Percentiles rank a stretch among this genome's conserved stretches.
Evolutionary conservation across 2,113 vertebrate genomes (phyloP).

Genomic region (Gymnobelideus leadbeateri): DNA sequence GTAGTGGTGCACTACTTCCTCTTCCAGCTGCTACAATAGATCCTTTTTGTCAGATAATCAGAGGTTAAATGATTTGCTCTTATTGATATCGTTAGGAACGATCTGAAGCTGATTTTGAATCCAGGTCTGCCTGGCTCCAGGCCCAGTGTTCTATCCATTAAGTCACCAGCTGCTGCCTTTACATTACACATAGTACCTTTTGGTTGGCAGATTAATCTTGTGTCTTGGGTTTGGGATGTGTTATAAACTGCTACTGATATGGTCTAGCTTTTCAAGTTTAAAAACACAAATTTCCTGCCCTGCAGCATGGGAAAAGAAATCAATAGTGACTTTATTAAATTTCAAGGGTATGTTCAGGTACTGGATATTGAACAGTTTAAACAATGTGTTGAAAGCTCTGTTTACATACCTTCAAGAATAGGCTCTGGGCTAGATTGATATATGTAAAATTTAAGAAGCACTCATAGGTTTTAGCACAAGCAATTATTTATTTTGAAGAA

Average conservation of each 20-base stretch:
- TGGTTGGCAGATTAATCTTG: neutral
- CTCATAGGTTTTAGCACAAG: neutral
- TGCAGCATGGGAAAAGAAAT: neutral
- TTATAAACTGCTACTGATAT: neutral
- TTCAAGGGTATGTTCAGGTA: neutral
- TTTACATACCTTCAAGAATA: neutral
- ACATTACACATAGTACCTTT: too few relatives aligned
- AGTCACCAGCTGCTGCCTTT: too few relatives aligned
- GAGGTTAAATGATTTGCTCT: too few relatives aligned
- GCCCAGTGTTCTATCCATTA: too few relatives aligned
- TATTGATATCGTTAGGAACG: too few relatives aligned
- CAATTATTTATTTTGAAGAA: neutral
- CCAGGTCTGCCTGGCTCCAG: too few relatives aligned
- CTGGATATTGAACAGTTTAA: conserved; percentile 4
- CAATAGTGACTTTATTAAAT: neutral
- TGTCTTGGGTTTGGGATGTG: neutral
- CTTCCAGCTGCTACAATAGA: too few relatives aligned
- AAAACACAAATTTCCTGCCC: neutral
- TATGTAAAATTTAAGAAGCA: neutral
- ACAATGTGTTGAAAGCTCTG: neutral
- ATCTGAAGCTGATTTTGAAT: too few relatives aligned
- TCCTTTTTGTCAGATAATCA: too few relatives aligned
- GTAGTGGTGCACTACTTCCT: too few relatives aligned
- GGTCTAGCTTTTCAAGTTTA: neutral
- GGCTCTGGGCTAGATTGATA: neutral